These are phyloP conservation scores for Numenius phaeopus DNA, from an alignment of 2,797 vertebrate genomes.

Conservation along the genomic window DNA sequence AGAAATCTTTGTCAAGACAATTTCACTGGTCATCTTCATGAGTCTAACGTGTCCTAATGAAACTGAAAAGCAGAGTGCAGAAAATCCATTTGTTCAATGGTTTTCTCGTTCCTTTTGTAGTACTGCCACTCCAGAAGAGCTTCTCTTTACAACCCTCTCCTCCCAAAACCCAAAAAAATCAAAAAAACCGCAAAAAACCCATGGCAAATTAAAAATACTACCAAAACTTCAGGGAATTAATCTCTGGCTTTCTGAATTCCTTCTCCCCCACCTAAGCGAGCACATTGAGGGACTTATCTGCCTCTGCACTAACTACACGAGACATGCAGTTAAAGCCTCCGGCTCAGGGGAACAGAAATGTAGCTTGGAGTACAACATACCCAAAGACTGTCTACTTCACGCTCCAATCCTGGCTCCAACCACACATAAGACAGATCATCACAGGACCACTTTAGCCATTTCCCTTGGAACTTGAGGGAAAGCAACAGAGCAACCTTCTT, in stretches of 20 bases:
- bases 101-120: background rate
- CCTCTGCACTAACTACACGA: background rate
- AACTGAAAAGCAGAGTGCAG: background rate
- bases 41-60: background rate
- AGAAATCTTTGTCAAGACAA: conserved; percentile 23
- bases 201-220: background rate
- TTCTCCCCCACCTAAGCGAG: background rate
- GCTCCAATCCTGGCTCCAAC: background rate
- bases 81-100: background rate
- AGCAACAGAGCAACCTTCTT: background rate
- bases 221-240: background rate
- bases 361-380: background rate
- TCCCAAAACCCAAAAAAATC: background rate
- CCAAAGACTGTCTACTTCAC: conserved; percentile 2
- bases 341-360: background rate
- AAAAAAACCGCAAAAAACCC: background rate
- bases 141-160: background rate
- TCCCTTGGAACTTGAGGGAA: background rate
- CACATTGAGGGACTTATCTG: background rate
- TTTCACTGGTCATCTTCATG: background rate
- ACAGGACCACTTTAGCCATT: background rate
- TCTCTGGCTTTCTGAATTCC: background rate
- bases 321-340: background rate
- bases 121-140: background rate
- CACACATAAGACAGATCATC: background rate